Conservation (phyloP, 92 coral and sea anemone species). For the Zoanthus sansibaricus region DNA sequence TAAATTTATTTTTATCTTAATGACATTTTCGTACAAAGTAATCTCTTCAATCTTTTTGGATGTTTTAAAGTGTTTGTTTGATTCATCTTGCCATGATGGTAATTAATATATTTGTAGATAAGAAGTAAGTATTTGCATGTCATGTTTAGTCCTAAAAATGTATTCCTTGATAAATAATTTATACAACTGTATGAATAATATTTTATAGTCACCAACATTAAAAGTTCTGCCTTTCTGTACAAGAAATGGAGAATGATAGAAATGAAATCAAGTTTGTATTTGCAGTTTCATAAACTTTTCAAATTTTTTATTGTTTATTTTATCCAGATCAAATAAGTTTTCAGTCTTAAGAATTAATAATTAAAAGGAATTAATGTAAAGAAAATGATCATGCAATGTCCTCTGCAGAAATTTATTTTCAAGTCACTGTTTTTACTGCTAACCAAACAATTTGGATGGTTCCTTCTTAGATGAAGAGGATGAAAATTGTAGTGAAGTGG, state of each 20-base stretch:
- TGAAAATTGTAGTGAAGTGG: constrained; percentile 74
- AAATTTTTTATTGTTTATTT: neutral
- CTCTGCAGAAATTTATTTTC: neutral
- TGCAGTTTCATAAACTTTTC: neutral
- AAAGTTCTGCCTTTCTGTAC: neutral
- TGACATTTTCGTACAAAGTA: too few species aligned
- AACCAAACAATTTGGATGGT: neutral
- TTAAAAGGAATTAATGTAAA: neutral
- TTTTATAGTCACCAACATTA: neutral
- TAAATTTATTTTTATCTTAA: too few species aligned
- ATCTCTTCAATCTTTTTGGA: too few species aligned
- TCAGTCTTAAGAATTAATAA: neutral
- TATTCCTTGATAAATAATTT: too few species aligned
- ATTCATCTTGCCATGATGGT: too few species aligned
- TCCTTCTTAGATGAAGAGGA: constrained; percentile 90
- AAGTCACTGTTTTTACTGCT: neutral
- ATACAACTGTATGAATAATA: neutral
- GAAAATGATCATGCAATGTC: neutral
- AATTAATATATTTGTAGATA: too few species aligned
- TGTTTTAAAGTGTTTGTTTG: too few species aligned
- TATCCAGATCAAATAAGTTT: neutral
- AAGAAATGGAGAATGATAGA: neutral
- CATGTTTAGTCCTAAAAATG: too few species aligned
- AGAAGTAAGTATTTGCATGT: too few species aligned
- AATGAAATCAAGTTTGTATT: constrained; percentile 1